Conservation (phyloP, 2,797 vertebrate species). For the Acipenser transmontanus region DNA sequence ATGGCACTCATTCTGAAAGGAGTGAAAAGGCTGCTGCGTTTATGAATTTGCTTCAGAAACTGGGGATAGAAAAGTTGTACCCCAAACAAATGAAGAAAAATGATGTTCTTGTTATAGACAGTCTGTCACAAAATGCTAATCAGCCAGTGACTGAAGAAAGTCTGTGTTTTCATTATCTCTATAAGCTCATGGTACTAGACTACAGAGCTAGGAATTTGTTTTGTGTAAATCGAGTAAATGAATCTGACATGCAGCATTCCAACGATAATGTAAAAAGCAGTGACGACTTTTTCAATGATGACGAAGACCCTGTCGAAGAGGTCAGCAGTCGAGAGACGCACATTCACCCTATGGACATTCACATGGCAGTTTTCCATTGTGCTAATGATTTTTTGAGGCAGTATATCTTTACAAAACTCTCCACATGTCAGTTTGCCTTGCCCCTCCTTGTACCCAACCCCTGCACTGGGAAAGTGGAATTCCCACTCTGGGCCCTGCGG, state of each 20-base stretch:
- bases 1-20: background rate
- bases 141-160: background rate
- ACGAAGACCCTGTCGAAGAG: background rate
- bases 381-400: background rate
- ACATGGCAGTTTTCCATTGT: background rate
- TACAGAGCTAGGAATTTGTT: conserved; percentile 11
- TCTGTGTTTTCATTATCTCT: background rate
- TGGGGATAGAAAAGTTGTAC: conserved; percentile 42
- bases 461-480: background rate
- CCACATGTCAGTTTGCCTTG: background rate
- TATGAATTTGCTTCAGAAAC: conserved; percentile 9
- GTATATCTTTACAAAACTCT: background rate
- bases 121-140: conserved; percentile 14
- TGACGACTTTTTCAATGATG: background rate
- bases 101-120: conserved; percentile 36
- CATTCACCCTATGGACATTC: background rate
- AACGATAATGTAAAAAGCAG: background rate
- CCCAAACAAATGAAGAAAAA: conserved; percentile 35
- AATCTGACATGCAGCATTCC: background rate
- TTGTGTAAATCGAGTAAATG: background rate
- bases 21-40: background rate
- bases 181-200: conserved; percentile 15
- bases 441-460: background rate
- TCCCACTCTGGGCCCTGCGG: background rate
- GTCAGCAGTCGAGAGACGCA: background rate